phyloP scores from a whole-genome alignment of 1,140 invertebrate genomes.

The Drosophila simulans region DNA sequence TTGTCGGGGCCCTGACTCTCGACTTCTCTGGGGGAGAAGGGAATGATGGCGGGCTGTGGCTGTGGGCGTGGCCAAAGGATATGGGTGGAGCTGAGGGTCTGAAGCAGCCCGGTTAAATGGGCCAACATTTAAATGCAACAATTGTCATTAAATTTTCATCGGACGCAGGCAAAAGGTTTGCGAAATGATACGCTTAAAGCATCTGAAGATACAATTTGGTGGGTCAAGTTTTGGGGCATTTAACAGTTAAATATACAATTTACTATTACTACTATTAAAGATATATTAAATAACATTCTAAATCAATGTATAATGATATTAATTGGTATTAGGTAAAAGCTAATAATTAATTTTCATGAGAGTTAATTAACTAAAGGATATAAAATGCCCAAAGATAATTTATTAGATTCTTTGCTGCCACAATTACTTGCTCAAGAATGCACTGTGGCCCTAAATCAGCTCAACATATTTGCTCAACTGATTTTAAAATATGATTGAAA shows the following conservation, averaged over 20 bases:
- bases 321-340: too few species aligned
- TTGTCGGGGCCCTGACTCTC: slow-evolving; percentile 40
- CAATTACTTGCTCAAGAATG: slow-evolving; percentile 7
- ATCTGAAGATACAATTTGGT: not conserved
- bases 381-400: not conserved
- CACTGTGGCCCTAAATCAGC: slow-evolving; percentile 3
- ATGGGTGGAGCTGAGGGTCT: slow-evolving; percentile 1
- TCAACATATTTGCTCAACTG: slow-evolving; percentile 5
- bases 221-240: not conserved
- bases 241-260: too few species aligned
- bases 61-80: slow-evolving; percentile 5
- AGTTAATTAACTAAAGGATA: not conserved
- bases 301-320: too few species aligned
- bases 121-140: slow-evolving; percentile 78
- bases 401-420: not conserved
- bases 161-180: slow-evolving; percentile 17
- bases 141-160: slow-evolving; percentile 74
- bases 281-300: too few species aligned
- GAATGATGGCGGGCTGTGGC: not conserved
- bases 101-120: slow-evolving; percentile 49
- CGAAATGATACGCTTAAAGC: slow-evolving; percentile 37
- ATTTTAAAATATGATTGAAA: slow-evolving; percentile 39
- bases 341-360: too few species aligned
- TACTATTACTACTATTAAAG: too few species aligned
- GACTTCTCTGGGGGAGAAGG: not conserved